Evolutionary conservation across 1,140 invertebrate species (phyloP), one percentile per base, ranked within the genome.

Genomic region (Apis mellifera): DNA sequence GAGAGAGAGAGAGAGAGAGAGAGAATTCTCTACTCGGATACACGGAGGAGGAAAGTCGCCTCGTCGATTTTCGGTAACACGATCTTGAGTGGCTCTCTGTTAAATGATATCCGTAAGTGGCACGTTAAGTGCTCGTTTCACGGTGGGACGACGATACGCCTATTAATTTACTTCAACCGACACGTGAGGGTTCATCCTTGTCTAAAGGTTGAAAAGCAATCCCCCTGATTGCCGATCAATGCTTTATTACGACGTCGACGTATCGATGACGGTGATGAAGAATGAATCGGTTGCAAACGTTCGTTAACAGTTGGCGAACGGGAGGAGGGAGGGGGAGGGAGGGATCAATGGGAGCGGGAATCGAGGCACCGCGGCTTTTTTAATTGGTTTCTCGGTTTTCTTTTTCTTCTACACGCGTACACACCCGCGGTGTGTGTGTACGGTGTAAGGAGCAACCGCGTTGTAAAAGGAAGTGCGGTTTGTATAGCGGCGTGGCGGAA

Each of bases 11-110:
- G 32, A 68, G 55, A 42, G 32, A 42, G 32, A 7, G 5, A 42
- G 32, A 42, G 32, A 68, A 52, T 42, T 62, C 62, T 42, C 76
- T 26, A 52, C 75, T 50, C 62, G 76, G 70, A 85, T 82, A 73
- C 54, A 69, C 78, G 69, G 69, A 69, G 72, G 69, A 91, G 13
- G 55, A 85, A 91, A 89, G 89, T 80, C 86, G 90, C 87, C 60
- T 76, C 90, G 91, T 94, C 92, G 91, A 94, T 93, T 93, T 94
- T 93, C 93, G 87, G 94, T 94, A 94, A 94, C 90, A 88, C 86
- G 92, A 94, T 94, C 93, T 93, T 92, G 90, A 94, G 93, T 94
- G 91, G 93, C 91, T 91, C 88, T 92, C 89, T 90, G 89, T 93
- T 94, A 91, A 92, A 86, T 86, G 92, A 93, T 92, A 93, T 89